Conservation (phyloP, 1,140 invertebrate genomes). For the Ceratina japonica region DNA sequence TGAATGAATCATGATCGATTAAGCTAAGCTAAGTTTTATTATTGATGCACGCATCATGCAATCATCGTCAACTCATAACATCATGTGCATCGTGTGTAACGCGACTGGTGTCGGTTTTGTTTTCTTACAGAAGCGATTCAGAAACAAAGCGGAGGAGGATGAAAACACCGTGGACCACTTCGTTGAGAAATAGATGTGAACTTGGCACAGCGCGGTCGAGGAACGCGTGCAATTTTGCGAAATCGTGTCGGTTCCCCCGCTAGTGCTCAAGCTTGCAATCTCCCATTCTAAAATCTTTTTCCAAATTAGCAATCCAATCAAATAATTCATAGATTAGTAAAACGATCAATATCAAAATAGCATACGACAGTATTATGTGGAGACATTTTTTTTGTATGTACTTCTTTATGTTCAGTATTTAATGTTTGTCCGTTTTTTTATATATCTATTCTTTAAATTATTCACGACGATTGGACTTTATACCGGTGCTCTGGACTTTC, state of each 20-base stretch:
- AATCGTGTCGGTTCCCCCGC: conserved; percentile 40
- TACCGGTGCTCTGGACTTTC: conserved; percentile 29
- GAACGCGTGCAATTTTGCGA: conserved; percentile 50
- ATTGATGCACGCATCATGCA: conserved; percentile 38
- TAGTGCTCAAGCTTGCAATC: conserved; percentile 59
- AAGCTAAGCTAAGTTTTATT: conserved; percentile 17
- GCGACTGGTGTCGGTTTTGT: conserved; percentile 67
- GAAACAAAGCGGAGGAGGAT: conserved; percentile 65
- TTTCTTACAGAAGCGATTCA: conserved; percentile 75
- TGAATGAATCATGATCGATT: neutral
- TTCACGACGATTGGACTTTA: neutral
- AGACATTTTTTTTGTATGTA: neutral
- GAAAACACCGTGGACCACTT: conserved; percentile 62
- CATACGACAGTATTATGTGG: neutral
- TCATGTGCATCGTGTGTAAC: conserved; percentile 53
- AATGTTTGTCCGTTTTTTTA: neutral
- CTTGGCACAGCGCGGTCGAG: conserved; percentile 52
- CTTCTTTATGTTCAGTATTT: neutral
- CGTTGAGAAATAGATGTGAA: conserved; percentile 66
- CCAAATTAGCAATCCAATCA: neutral
- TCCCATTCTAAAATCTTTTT: neutral
- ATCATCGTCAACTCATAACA: conserved; percentile 30
- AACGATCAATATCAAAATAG: no score
- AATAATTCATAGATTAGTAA: neutral
- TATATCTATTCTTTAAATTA: neutral